A percentile compares a stretch with the other conserved stretches of the same genome.
These are phyloP conservation scores for Burhinus oedicnemus DNA, from an alignment of 2,113 vertebrate species.

Conservation along the genomic window DNA sequence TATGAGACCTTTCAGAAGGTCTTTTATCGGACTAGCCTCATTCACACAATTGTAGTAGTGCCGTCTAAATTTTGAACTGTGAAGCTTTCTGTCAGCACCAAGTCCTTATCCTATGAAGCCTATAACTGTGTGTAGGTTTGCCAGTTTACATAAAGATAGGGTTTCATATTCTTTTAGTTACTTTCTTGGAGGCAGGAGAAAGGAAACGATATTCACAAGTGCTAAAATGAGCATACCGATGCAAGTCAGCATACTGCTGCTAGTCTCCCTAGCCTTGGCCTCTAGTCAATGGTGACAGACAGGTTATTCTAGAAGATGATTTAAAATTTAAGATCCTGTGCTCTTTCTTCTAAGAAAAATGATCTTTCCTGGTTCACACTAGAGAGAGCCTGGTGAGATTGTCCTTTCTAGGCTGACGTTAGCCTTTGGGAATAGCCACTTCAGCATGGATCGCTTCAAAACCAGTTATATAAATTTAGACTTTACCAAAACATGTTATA, in stretches of 20 bases:
- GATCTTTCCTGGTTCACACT: not conserved
- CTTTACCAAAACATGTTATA: not conserved
- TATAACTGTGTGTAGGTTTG: not conserved
- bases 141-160: not conserved
- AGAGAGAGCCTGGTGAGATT: not conserved
- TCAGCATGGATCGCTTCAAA: not conserved
- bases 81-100: conserved; percentile 5
- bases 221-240: not conserved
- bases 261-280: not conserved
- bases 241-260: not conserved
- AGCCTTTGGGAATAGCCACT: not conserved
- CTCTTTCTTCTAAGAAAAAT: not conserved
- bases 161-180: not conserved
- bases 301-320: not conserved
- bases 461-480: not conserved
- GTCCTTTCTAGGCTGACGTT: not conserved
- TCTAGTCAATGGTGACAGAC: not conserved
- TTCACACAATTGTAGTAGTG: not conserved
- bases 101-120: not conserved
- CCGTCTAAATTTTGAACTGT: not conserved
- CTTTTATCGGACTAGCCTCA: not conserved
- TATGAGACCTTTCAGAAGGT: not conserved
- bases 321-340: not conserved
- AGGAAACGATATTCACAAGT: not conserved
- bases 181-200: not conserved